Conservation (phyloP, 37 sponge, comb jelly and placozoan genomes). For the Beroe forskalii region DNA sequence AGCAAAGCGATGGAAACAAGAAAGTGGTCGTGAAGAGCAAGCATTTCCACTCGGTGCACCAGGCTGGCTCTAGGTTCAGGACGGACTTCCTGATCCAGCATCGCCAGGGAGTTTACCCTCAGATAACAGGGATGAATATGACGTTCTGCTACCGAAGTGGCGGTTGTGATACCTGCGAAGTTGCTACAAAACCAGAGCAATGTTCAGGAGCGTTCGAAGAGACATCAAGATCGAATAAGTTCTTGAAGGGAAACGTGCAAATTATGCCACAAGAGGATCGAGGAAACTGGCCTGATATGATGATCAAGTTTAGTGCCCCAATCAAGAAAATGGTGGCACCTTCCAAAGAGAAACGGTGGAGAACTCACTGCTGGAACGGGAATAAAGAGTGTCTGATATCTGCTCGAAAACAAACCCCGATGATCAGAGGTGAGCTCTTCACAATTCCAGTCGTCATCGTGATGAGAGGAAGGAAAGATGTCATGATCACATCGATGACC, state of each 20-base stretch:
- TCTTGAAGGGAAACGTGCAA: not conserved
- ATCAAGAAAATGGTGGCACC: not conserved
- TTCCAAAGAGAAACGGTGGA: not conserved
- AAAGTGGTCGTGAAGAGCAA: not conserved
- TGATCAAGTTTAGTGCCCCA: not conserved
- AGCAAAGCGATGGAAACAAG: not conserved
- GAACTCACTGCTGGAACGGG: constrained; percentile 3
- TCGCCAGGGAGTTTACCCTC: not conserved
- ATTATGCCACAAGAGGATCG: not conserved
- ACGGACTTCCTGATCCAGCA: not conserved
- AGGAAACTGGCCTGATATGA: constrained; percentile 3
- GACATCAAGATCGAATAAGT: not conserved
- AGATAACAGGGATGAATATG: not conserved
- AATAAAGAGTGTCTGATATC: not conserved
- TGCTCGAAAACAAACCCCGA: not conserved
- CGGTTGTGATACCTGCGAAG: not conserved
- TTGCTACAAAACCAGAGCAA: not conserved
- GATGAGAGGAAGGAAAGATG: not conserved
- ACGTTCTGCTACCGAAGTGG: not conserved
- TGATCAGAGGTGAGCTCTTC: not conserved
- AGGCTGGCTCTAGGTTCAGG: not conserved
- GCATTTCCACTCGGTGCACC: not conserved
- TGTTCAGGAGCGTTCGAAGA: not conserved
- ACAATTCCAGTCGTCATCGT: not conserved
- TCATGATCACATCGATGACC: not conserved